Conservation (phyloP, 2,797 vertebrate genomes). For the Triplophysa bombifrons region DNA sequence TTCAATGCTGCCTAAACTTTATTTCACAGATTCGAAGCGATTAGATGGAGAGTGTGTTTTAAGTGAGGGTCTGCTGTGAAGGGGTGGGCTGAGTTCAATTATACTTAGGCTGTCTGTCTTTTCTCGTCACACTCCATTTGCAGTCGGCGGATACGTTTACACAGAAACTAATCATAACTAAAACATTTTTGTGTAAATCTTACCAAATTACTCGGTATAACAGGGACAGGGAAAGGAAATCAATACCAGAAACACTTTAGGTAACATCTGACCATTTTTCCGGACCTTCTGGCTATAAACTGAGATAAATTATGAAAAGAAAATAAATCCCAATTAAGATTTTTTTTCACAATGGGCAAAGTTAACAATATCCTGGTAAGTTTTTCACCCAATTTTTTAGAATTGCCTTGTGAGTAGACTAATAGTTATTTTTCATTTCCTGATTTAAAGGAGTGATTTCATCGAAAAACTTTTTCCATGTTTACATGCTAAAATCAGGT, state of each 20-base stretch:
- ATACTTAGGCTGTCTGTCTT: slow-evolving; percentile 71
- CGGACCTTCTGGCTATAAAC: slow-evolving; percentile 56
- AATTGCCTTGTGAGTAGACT: not conserved
- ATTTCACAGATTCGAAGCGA: slow-evolving; percentile 71
- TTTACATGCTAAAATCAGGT: too few species aligned
- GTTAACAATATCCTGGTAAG: slow-evolving; percentile 24
- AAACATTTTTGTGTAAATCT: slow-evolving; percentile 64
- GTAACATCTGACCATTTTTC: slow-evolving; percentile 60
- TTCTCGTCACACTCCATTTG: slow-evolving; percentile 80
- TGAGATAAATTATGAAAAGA: slow-evolving; percentile 50
- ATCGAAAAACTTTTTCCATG: too few species aligned
- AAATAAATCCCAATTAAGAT: slow-evolving; percentile 40
- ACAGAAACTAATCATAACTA: slow-evolving; percentile 71
- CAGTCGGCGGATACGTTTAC: slow-evolving; percentile 70
- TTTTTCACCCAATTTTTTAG: not conserved
- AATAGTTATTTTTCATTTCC: slow-evolving; percentile 3
- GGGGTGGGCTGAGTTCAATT: slow-evolving; percentile 67
- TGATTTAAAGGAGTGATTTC: not conserved
- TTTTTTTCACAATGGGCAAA: slow-evolving; percentile 2
- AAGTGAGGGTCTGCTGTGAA: slow-evolving; percentile 62
- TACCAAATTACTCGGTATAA: slow-evolving; percentile 60
- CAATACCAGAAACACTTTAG: slow-evolving; percentile 59
- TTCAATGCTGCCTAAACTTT: slow-evolving; percentile 70
- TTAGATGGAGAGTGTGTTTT: slow-evolving; percentile 61
- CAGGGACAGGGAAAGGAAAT: slow-evolving; percentile 58